Base-by-base conservation (phyloP, 1,140 invertebrate genomes). In the Alviniconcha marisindica region DNA sequence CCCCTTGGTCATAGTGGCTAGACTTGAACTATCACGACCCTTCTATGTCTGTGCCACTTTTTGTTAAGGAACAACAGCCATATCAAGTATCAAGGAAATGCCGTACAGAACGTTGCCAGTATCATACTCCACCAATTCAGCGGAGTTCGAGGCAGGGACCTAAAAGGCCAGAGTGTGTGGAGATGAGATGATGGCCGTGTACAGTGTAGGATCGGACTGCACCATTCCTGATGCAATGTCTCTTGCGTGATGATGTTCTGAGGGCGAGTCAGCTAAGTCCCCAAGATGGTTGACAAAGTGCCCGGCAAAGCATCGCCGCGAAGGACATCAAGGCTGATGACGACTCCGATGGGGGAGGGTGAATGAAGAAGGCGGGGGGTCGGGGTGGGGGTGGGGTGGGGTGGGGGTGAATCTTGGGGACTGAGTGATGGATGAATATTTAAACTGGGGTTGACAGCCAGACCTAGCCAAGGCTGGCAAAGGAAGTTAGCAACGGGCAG, bases 381-480 rank as follows among this genome's bases (percentile, higher is more conserved):
- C 4, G 38, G 18, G 31, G 51, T 42, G 44, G 60, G 24, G 31
- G 33, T 33, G 21, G 36, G 78, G 42, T 42, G 33, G 69, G 56
- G 38, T 24, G 33, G 33, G 28, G 28, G 48, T 28, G 15, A 54
- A 56, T 44, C 33, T 51, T 48, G 51, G 42, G 44, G 44, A 74
- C 66, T 28, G 48, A 33, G 51, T 81, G 83, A 84, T 84, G 83
- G 79, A 84, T 84, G 83, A 80, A 44, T 56, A 77, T 81, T 84
- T 84, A 81, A 84, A 84, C 83, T 81, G 73, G 79, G 44, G 36
- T 24, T 84, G 83, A 84, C 83, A 84, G 83, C 44, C 60, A 81
- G 83, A 81, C 80, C 80, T 82, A 84, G 54, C 63, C 74, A 42
- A 24, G 44, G n/a, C 73, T n/a, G 56, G 28, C 44, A 44, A 77